Conservation (phyloP, 2,888 invertebrate species). For the Ectobius pallidus region DNA sequence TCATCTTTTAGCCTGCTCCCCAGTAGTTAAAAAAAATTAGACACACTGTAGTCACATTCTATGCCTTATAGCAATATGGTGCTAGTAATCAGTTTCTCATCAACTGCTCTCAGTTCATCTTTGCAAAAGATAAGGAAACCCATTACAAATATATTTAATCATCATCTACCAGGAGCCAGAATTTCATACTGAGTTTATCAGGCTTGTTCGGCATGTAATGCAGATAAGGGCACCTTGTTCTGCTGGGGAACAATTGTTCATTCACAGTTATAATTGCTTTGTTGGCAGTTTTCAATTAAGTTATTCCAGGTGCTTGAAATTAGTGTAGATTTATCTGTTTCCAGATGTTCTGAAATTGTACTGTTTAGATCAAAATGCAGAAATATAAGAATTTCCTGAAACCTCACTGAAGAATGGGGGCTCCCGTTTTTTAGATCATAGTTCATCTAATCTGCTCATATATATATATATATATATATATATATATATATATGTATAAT, state of each 20-base stretch:
- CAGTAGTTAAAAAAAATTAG: neutral
- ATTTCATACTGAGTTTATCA: too few relatives aligned
- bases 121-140: neutral
- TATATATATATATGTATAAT: too few relatives aligned
- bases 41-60: neutral
- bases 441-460: neutral
- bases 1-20: neutral
- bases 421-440: neutral
- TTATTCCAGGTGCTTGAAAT: neutral
- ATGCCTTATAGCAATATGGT: neutral
- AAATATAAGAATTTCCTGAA: neutral
- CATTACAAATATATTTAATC: neutral
- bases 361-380: neutral
- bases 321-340: neutral
- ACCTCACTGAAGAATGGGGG: neutral
- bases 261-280: neutral
- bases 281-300: neutral
- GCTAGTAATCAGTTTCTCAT: neutral
- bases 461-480: neutral
- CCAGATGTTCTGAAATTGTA: neutral
- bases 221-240: slow-evolving; percentile 46
- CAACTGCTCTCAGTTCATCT: neutral
- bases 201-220: too few relatives aligned
- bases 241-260: neutral
- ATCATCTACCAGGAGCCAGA: neutral